Percentiles rank a stretch among this genome's conserved stretches.
phyloP scores from a whole-genome alignment of 2,888 invertebrate species.

The Agrilus biguttatus region DNA sequence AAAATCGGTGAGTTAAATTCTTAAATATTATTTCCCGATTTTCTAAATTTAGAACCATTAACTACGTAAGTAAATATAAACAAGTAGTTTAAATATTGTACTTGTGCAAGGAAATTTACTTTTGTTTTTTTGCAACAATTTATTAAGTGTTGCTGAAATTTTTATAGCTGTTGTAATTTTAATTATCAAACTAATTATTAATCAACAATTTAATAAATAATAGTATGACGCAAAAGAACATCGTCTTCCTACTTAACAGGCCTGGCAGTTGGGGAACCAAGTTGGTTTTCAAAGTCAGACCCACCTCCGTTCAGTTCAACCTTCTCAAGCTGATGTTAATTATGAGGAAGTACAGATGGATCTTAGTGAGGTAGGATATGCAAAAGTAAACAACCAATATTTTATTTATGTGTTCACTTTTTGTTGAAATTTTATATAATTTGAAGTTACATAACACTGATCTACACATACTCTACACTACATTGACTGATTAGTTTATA shows the following conservation, averaged over 20 bases:
- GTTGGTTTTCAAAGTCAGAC: not conserved
- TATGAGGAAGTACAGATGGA: slow-evolving; percentile 69
- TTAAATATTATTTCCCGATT: too few relatives aligned
- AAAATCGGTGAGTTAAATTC: slow-evolving; percentile 17
- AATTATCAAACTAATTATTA: slow-evolving; percentile 7
- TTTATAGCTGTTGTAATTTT: not conserved
- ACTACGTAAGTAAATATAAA: too few relatives aligned
- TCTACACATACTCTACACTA: too few relatives aligned
- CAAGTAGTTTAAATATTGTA: too few relatives aligned
- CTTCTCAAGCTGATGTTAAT: slow-evolving; percentile 39
- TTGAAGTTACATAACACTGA: too few relatives aligned
- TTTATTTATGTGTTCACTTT: not conserved
- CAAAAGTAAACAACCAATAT: not conserved
- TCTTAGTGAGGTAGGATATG: slow-evolving; percentile 43
- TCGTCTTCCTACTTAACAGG: slow-evolving; percentile 21
- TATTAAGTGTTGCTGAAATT: too few relatives aligned
- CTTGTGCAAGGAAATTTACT: too few relatives aligned
- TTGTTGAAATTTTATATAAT: not conserved
- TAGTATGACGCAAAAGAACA: slow-evolving; percentile 20
- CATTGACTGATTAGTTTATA: too few relatives aligned
- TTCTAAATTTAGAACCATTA: too few relatives aligned
- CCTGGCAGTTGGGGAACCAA: slow-evolving; percentile 5
- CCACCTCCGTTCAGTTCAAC: not conserved
- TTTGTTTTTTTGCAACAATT: too few relatives aligned
- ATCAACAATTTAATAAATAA: slow-evolving; percentile 17